Conservation (phyloP, 1,140 invertebrate species). For the Drosophila subobscura region DNA sequence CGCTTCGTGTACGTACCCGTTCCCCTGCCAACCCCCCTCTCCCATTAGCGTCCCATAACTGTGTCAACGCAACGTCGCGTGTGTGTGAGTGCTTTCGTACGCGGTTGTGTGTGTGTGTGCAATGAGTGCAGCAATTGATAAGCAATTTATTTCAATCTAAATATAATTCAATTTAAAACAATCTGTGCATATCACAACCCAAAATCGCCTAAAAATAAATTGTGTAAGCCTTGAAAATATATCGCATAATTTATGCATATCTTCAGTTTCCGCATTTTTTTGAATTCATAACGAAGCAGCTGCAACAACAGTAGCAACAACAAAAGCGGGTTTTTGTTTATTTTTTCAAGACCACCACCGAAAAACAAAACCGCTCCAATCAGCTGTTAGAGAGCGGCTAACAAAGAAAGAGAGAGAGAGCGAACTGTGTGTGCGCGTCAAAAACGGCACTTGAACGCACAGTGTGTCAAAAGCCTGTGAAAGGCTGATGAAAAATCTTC, state of each 20-base stretch:
- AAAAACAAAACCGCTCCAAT: slow-evolving; percentile 44
- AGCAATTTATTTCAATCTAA: slow-evolving; percentile 36
- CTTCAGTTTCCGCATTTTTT: slow-evolving; percentile 62
- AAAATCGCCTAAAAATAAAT: slow-evolving; percentile 13
- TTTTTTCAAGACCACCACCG: slow-evolving; percentile 55
- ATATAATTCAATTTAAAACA: slow-evolving; percentile 18
- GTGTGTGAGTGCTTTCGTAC: slow-evolving; percentile 7
- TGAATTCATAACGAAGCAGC: slow-evolving; percentile 31
- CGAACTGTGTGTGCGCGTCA: slow-evolving; percentile 45
- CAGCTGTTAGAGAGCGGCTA: slow-evolving; percentile 57
- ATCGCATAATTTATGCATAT: slow-evolving; percentile 59
- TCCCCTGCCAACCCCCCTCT: background rate
- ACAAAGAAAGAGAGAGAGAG: slow-evolving; percentile 47
- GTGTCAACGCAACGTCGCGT: slow-evolving; percentile 48
- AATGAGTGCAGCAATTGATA: slow-evolving; percentile 42
- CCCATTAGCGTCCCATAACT: slow-evolving; percentile 38
- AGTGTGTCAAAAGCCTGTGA: slow-evolving; percentile 31
- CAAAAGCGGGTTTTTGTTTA: slow-evolving; percentile 58
- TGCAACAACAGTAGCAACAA: slow-evolving; percentile 20
- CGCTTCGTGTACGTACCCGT: background rate
- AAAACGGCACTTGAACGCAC: slow-evolving; percentile 47
- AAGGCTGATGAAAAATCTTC: slow-evolving; percentile 17
- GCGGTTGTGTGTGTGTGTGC: slow-evolving; percentile 15
- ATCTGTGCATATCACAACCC: slow-evolving; percentile 5
- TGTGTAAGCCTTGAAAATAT: slow-evolving; percentile 44